Base-by-base conservation (phyloP, 2,888 invertebrate genomes). In the Nesidiocoris tenuis region DNA sequence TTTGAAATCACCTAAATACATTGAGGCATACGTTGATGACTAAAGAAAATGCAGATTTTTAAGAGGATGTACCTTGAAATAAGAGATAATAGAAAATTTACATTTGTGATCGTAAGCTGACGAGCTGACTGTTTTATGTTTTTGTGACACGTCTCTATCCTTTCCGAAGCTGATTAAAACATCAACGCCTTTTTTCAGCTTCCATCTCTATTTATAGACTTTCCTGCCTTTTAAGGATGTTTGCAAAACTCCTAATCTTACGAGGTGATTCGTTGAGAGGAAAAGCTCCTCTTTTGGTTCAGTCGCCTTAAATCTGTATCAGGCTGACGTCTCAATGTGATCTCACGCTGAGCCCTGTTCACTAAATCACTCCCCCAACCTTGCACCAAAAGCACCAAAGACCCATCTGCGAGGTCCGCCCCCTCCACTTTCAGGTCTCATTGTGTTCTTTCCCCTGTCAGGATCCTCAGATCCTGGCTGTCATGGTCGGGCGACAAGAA, bases 301-400 rank as follows among this genome's bases (percentile, higher is more conserved):
- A 39, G n/a, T 57, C n/a, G 56, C 57, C 59, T 70, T 61, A 70
- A 70, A 70, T 70, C 70, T 70, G 70, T 70, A 70, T 70, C 70
- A 70, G 70, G 24, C 22, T 70, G 70, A 70, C 70, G 61, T 70
- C 70, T 70, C 57, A 70, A 70, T 70, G 70, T 59, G 70, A 57
- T 56, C 70, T 54, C 70, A 70, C 70, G 70, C 70, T 70, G 70
- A 24, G 70, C 19, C 57, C 70, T 19, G 70, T 54, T 59, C 70
- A 70, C 70, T 70, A 70, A 70, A 70, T 70, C 70, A 70, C 70
- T 56, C 68, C 21, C 19, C 23, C 56, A 21, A 22, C 57, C 68
- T 23, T 7, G 39, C 57, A 57, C 70, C 57, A 59, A 59, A 70
- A 5, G 19, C 39, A n/a, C n/a, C n/a, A n/a, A n/a, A n/a, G n/a